Evolutionary conservation across 2,888 invertebrate species (phyloP).

Genomic region (Drosophila pseudotakahashii): DNA sequence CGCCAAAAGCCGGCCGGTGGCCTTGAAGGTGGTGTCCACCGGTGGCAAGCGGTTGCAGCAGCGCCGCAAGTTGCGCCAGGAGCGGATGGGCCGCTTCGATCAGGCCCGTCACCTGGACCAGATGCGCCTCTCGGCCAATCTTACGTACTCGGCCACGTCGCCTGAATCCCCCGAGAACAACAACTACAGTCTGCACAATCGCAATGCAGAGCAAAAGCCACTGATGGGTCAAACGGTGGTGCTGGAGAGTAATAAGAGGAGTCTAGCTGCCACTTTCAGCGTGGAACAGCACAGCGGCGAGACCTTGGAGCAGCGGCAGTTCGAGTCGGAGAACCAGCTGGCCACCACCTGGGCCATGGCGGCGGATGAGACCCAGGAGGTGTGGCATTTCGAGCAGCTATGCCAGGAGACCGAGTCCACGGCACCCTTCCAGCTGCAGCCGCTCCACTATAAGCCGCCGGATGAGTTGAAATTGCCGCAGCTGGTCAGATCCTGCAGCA

Average conservation of each 20-base stretch:
- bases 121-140: constrained; percentile 1
- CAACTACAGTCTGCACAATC: constrained; percentile 43
- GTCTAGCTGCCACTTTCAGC: constrained; percentile 26
- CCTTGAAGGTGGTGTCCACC: background rate
- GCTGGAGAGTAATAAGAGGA: constrained; percentile 5
- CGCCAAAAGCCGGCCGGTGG: constrained; percentile 49
- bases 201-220: constrained; percentile 16
- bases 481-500: constrained; percentile 1
- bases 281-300: constrained; percentile 3
- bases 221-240: constrained; percentile 27
- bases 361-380: constrained; percentile 9
- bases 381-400: constrained; percentile 71
- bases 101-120: constrained; percentile 40
- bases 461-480: background rate
- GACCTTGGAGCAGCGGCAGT: constrained; percentile 23
- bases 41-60: constrained; percentile 33
- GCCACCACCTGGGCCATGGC: constrained; percentile 12
- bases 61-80: constrained; percentile 43
- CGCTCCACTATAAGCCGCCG: constrained; percentile 47
- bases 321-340: constrained; percentile 29
- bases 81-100: constrained; percentile 51
- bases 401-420: constrained; percentile 71
- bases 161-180: constrained; percentile 37
- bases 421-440: constrained; percentile 78
- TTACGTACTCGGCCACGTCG: background rate